phyloP scores from a whole-genome alignment of 1,140 invertebrate species.

The Copidosoma floridanum region DNA sequence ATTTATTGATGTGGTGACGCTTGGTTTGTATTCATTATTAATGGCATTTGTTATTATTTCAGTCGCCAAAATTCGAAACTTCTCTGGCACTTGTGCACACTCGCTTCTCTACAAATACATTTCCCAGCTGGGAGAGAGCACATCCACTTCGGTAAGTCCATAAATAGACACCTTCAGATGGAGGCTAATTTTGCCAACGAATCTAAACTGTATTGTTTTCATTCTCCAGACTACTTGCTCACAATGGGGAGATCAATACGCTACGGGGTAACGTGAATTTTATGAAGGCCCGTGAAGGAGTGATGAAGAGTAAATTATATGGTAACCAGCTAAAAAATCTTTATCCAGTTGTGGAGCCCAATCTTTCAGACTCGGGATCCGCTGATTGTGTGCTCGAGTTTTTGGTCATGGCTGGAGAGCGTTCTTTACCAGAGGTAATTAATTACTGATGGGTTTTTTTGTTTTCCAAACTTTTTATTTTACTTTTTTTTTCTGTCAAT shows the following conservation, averaged over 20 bases:
- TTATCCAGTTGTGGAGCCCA: constrained; percentile 97
- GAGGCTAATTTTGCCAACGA: too few relatives aligned
- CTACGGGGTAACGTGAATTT: constrained; percentile 96
- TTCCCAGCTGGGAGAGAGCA: constrained; percentile 97
- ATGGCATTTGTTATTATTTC: constrained; percentile 27
- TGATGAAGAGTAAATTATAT: constrained; percentile 87
- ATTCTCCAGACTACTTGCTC: constrained; percentile 80
- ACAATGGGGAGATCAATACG: constrained; percentile 99
- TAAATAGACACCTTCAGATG: too few relatives aligned
- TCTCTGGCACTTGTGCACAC: constrained; percentile 96
- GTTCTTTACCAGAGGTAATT: constrained; percentile 86
- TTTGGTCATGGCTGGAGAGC: constrained; percentile 85
- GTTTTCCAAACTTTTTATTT: background rate
- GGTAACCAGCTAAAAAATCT: constrained; percentile 80
- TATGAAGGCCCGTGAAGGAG: constrained; percentile 97
- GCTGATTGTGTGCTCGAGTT: constrained; percentile 98
- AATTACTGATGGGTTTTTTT: too few relatives aligned
- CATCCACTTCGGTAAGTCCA: constrained; percentile 89
- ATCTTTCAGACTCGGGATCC: constrained; percentile 95
- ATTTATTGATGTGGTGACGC: too few relatives aligned
- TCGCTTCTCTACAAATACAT: constrained; percentile 97
- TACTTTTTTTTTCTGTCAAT: constrained; percentile 21
- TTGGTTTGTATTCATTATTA: constrained; percentile 17
- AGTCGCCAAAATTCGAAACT: constrained; percentile 82
- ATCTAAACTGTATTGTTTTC: too few relatives aligned